Evolutionary conservation across 1,140 invertebrate genomes (phyloP), one percentile per base, ranked within the genome.

Genomic region (Trialeurodes vaporariorum): DNA sequence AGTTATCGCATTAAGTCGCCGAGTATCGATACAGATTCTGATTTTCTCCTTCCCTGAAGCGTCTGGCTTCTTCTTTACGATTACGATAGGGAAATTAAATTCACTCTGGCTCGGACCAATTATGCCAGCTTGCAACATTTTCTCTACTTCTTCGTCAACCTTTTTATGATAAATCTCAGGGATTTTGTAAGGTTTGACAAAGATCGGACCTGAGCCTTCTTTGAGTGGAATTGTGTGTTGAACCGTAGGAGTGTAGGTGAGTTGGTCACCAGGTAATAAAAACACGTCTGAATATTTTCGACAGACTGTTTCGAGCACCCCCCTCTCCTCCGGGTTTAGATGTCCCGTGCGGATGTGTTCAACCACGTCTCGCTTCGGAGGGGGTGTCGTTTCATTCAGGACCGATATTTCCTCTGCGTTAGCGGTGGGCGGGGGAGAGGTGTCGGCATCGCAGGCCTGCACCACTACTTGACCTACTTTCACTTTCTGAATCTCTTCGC

Each of bases 1-100:
- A 1, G 78, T 79, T 1, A 72, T 67, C 1, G 72, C 65, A 67
- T 79, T 80, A 5, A 79, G 61, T 72, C 73, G 72, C 26, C 74
- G 58, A 63, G 73, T 78, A 69, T 78, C 77, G 2, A 78, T 71
- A 12, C 75, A 75, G 1, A 79, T 60, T 27, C 77, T 63, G 70
- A 74, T 79, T 71, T 75, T 76, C 26, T 34, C n/a, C 70, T 71
- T 67, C 77, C 74, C 65, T 21, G 26, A 25, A 2, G 65, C 34
- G 22, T 67, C 68, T 25, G 61, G 26, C 49, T 65, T 65, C 22
- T 68, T 68, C 5, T 58, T 26, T 1, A 68, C 68, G 9, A 66
- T 59, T n/a, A 58, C 25, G 0, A 68, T 21, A 12, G 67, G 67
- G 21, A 27, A 60, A 59, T 68, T 68, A 40, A 40, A 66, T 0